Percentiles rank a stretch among this genome's conserved stretches.
Evolutionary conservation across 2,888 invertebrate genomes (phyloP).

Genomic region (Pteria penguin): DNA sequence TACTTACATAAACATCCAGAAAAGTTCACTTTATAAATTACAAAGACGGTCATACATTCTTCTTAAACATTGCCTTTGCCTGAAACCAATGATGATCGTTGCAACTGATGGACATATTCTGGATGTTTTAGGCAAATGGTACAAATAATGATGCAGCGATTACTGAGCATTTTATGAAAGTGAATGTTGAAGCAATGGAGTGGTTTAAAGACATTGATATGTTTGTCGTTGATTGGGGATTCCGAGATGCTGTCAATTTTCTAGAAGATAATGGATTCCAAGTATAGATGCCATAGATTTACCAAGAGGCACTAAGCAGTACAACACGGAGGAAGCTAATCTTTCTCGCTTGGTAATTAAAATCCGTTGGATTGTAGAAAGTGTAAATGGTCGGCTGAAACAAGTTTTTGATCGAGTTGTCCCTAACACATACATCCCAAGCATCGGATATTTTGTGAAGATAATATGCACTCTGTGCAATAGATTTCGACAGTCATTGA

Average conservation of each 20-base stretch:
- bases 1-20: slow-evolving; percentile 21
- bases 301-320: slow-evolving; percentile 27
- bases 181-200: slow-evolving; percentile 5
- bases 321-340: slow-evolving; percentile 26
- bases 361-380: slow-evolving; percentile 36
- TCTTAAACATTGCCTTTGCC: slow-evolving; percentile 30
- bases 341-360: slow-evolving; percentile 29
- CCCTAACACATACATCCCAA: not conserved
- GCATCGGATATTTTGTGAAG: slow-evolving; percentile 2
- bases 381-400: slow-evolving; percentile 24
- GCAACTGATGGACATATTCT: slow-evolving; percentile 37
- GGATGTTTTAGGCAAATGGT: slow-evolving; percentile 22
- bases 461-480: slow-evolving; percentile 9
- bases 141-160: slow-evolving; percentile 37
- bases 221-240: slow-evolving; percentile 31
- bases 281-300: slow-evolving; percentile 30
- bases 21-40: slow-evolving; percentile 6
- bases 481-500: not conserved
- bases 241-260: slow-evolving; percentile 27
- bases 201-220: slow-evolving; percentile 21
- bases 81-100: slow-evolving; percentile 43
- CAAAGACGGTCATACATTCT: slow-evolving; percentile 22
- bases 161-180: slow-evolving; percentile 22
- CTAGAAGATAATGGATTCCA: slow-evolving; percentile 6
- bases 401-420: too few species aligned